Base-by-base conservation (phyloP, 1,140 invertebrate genomes). In the Dendrolimus kikuchii region DNA sequence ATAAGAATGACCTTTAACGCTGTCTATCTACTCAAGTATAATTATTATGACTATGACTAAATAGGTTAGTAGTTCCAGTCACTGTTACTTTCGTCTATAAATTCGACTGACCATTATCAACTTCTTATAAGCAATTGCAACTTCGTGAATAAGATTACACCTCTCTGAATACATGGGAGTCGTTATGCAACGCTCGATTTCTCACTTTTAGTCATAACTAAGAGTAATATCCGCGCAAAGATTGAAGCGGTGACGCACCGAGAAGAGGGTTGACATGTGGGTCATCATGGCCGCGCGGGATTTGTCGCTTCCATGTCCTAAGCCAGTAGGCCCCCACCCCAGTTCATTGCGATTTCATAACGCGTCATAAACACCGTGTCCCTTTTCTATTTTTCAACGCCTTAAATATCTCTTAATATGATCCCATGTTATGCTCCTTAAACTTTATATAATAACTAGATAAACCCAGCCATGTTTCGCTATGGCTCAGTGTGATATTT, bases 201-300 rank as follows among this genome's bases (percentile, higher is more conserved):
- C 53, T 48, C 57, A 63, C 67, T 75, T 74, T 73, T 73, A 3
- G 67, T 76, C 77, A 86, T 83, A 81, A 85, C 80, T 74, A 66
- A 71, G 68, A 53, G 77, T 80, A 83, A 83, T 85, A 81, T 85
- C 80, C 80, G 80, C 71, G 66, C 73, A 75, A 74, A 85, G 77
- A 85, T 85, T 85, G 78, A 76, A 77, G 68, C 49, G 59, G 61
- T 74, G 68, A 73, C 73, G 66, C 50, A 43, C 36, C 46, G 58
- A 73, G 81, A 86, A 73, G 77, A 82, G 80, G 82, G 82, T 83
- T 74, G 82, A 86, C 82, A 60, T 77, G 68, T 66, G 64, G 68
- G 76, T 79, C 83, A 83, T 83, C 77, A 80, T 77, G 71, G 70
- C 62, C 62, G 75, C 71, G 57, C 57, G 51, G 66, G 62, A 74